A percentile compares a stretch with the other conserved stretches of the same genome.
Conservation (phyloP, 37 sponge, comb jelly and placozoan genomes). For the Beroe forskalii region DNA sequence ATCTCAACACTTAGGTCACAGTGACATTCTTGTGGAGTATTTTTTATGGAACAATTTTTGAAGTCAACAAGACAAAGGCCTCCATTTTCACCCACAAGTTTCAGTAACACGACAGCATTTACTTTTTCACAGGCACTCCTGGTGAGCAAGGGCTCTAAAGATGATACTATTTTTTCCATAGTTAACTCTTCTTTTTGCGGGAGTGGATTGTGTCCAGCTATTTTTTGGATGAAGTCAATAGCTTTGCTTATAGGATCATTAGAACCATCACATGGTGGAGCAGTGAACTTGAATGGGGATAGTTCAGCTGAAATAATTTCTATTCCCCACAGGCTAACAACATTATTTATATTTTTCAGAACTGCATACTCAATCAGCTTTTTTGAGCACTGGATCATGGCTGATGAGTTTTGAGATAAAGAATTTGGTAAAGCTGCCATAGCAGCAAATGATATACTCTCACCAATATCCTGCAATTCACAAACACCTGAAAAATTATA, state of each 20-base stretch:
- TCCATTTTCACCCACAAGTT: slow-evolving; percentile 27
- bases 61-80: slow-evolving; percentile 52
- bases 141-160: slow-evolving; percentile 11
- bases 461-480: slow-evolving; percentile 9
- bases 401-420: slow-evolving; percentile 17
- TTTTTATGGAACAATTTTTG: neutral
- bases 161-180: neutral
- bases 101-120: slow-evolving; percentile 4
- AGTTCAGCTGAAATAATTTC: slow-evolving; percentile 22
- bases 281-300: slow-evolving; percentile 15
- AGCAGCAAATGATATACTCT: slow-evolving; percentile 20
- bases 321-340: slow-evolving; percentile 21
- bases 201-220: slow-evolving; percentile 55
- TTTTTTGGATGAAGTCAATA: slow-evolving; percentile 23
- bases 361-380: slow-evolving; percentile 38
- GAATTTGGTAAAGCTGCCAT: slow-evolving; percentile 4
- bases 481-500: slow-evolving; percentile 27
- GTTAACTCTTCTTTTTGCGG: slow-evolving; percentile 16
- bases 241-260: neutral
- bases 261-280: neutral
- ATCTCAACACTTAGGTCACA: slow-evolving; percentile 24
- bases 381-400: slow-evolving; percentile 42
- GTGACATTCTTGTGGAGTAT: neutral
- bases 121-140: neutral
- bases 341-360: slow-evolving; percentile 21